Conservation (phyloP, 30 jellyfish, hydroid and myxozoan species). For the Aurelia aurita complex sp. Pacific region DNA sequence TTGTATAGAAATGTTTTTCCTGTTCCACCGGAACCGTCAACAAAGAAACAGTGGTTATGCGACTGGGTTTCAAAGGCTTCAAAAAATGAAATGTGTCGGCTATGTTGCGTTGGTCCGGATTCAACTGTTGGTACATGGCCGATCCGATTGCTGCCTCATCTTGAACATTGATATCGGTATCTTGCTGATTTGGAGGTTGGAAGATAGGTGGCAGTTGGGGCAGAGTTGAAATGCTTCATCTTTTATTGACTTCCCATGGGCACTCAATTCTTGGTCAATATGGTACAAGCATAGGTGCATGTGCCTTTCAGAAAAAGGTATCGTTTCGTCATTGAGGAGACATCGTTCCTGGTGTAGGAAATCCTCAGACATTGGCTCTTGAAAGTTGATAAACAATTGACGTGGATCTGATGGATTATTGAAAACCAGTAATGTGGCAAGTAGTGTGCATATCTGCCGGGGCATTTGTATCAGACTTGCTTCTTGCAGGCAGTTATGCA, state of each 20-base stretch:
- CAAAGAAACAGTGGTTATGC: constrained; percentile 12
- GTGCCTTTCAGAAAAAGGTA: constrained; percentile 3
- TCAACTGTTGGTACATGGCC: constrained; percentile 11
- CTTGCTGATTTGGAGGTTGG: constrained; percentile 8
- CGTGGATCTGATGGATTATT: not conserved
- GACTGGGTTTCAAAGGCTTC: constrained; percentile 2
- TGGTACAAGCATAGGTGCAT: constrained; percentile 13
- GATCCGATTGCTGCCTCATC: constrained; percentile 31
- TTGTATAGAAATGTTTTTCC: constrained; percentile 63
- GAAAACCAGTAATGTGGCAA: not conserved
- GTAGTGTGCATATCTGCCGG: constrained; percentile 7
- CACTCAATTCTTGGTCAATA: constrained; percentile 16
- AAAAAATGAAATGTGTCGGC: constrained; percentile 8
- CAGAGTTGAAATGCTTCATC: constrained; percentile 5
- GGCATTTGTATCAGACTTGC: constrained; percentile 1
- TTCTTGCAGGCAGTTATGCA: constrained; percentile 13
- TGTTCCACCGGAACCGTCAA: constrained; percentile 51
- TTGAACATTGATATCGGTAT: not conserved
- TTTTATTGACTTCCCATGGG: constrained; percentile 38
- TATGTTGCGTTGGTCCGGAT: constrained; percentile 34
- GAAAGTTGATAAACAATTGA: constrained; percentile 1
- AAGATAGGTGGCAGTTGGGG: constrained; percentile 45
- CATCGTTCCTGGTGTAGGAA: not conserved
- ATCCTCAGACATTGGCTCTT: constrained; percentile 27
- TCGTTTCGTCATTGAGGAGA: not conserved